Percentiles rank a stretch among this genome's conserved stretches.
phyloP scores from a whole-genome alignment of 2,113 vertebrate species.

The Cyrtonyx montezumae region DNA sequence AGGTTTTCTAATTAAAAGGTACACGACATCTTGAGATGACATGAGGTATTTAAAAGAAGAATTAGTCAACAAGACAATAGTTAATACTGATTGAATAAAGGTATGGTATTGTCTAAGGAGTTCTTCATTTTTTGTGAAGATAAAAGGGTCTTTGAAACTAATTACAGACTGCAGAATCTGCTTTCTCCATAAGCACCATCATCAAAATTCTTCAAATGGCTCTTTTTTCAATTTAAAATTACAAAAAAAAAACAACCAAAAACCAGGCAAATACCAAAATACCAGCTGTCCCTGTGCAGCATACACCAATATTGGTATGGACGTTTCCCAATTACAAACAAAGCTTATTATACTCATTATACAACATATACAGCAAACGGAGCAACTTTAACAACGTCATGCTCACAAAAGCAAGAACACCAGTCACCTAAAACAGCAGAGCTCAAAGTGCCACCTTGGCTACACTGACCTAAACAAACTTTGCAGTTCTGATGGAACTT shows the following conservation, averaged over 20 bases:
- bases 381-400: background rate
- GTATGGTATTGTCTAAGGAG: rapidly evolving
- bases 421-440: background rate
- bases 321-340: background rate
- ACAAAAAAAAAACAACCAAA: background rate
- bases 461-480: background rate
- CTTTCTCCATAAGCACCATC: background rate
- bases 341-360: background rate
- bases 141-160: background rate
- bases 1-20: background rate
- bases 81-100: background rate
- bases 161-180: background rate
- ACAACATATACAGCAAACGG: background rate
- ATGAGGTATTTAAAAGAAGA: background rate
- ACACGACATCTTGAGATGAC: background rate
- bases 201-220: background rate
- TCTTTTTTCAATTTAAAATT: background rate
- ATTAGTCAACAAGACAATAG: rapidly evolving
- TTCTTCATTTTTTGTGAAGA: background rate
- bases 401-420: background rate
- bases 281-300: background rate
- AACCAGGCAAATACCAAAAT: background rate
- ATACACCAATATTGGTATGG: background rate
- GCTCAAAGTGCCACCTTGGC: background rate
- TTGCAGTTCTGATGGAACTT: rapidly evolving